These are phyloP conservation scores for Sitophilus oryzae DNA, from an alignment of 1,140 invertebrate genomes.

Conservation along the genomic window DNA sequence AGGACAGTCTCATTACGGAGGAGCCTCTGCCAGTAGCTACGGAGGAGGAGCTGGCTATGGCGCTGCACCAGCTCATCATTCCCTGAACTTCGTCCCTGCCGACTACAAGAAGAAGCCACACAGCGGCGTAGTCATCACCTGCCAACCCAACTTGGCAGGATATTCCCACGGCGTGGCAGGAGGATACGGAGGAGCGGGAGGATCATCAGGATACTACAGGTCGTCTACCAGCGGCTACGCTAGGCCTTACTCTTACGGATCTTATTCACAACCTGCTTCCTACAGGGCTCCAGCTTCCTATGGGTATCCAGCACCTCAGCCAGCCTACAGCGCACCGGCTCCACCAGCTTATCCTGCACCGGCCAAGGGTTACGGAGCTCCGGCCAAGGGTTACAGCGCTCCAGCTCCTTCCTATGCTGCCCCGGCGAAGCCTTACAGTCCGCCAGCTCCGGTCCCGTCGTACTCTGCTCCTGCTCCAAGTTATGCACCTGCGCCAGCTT, in stretches of 20 bases:
- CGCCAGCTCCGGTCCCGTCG: conserved; percentile 15
- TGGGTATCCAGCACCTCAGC: conserved; percentile 13
- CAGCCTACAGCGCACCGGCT: conserved; percentile 5
- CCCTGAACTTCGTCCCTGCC: conserved; percentile 6
- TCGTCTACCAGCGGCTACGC: conserved; percentile 14
- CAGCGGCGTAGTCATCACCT: conserved; percentile 40
- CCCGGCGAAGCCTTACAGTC: conserved; percentile 20
- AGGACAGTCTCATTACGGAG: background rate
- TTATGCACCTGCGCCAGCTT: conserved; percentile 13
- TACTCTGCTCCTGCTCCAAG: conserved; percentile 20
- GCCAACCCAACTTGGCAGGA: conserved; percentile 41
- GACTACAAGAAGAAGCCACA: conserved; percentile 25
- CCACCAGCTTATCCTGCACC: background rate
- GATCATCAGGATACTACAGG: conserved; percentile 19
- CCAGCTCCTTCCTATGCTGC: conserved; percentile 21
- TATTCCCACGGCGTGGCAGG: conserved; percentile 30
- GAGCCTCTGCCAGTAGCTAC: conserved; percentile 18
- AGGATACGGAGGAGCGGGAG: conserved; percentile 23
- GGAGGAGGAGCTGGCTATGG: background rate
- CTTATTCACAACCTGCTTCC: conserved; percentile 12
- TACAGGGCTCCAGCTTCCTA: conserved; percentile 19
- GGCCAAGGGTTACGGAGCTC: conserved; percentile 2
- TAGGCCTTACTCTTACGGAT: conserved; percentile 21
- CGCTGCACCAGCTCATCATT: background rate
- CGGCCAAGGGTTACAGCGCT: conserved; percentile 17